phyloP scores from a whole-genome alignment of 1,140 invertebrate genomes.

The Bradysia coprophila region DNA sequence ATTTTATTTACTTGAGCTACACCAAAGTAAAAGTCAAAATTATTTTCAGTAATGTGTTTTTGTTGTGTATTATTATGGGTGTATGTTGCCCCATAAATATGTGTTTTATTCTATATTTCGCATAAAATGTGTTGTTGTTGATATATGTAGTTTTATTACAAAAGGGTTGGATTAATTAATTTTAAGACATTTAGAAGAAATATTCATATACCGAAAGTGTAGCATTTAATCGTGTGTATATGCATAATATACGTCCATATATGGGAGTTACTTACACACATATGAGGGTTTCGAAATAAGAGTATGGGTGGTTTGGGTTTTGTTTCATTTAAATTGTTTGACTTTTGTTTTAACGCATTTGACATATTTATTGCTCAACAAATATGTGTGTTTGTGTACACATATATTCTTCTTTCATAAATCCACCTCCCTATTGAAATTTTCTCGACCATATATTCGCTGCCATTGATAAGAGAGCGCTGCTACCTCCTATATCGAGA shows the following conservation, averaged over 20 bases:
- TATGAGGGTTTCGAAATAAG: not conserved
- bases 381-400: no score
- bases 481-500: no score
- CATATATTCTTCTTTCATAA: no score
- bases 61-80: no score
- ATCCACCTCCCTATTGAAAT: no score
- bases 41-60: no score
- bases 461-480: no score
- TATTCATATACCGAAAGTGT: not conserved
- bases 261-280: no score
- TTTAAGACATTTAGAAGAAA: not conserved
- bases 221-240: no score
- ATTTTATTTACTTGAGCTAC: not conserved
- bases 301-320: not conserved
- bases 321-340: not conserved
- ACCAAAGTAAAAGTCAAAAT: not conserved
- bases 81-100: no score
- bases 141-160: not conserved
- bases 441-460: no score
- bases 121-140: not conserved
- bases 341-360: not conserved
- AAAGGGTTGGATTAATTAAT: not conserved
- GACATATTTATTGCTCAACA: not conserved
- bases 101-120: not conserved
- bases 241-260: no score